These are phyloP conservation scores for Dascillus cervinus DNA, from an alignment of 2,888 invertebrate genomes.

Conservation along the genomic window DNA sequence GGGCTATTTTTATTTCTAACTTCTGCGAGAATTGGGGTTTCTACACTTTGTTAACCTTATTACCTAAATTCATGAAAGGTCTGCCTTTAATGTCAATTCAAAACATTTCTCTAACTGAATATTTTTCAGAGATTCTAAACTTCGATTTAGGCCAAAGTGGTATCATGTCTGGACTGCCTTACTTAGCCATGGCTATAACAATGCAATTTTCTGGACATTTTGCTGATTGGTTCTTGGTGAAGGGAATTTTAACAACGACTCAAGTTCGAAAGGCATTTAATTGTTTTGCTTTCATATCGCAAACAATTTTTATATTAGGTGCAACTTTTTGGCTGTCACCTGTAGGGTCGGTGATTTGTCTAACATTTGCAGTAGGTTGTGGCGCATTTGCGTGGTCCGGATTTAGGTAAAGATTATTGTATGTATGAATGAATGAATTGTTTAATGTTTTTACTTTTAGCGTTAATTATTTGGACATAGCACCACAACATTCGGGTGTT, in stretches of 20 bases:
- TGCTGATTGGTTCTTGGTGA: conserved; percentile 69
- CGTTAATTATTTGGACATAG: conserved; percentile 81
- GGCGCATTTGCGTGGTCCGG: conserved; percentile 93
- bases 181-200: conserved; percentile 78
- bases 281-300: conserved; percentile 64
- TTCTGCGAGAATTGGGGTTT: conserved; percentile 89
- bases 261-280: conserved; percentile 63
- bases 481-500: conserved; percentile 85
- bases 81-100: too few relatives aligned
- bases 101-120: neutral
- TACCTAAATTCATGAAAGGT: conserved; percentile 81
- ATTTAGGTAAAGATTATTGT: conserved; percentile 60
- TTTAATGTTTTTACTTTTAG: conserved; percentile 47
- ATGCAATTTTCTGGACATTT: conserved; percentile 74
- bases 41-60: conserved; percentile 74
- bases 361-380: conserved; percentile 81
- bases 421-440: too few relatives aligned
- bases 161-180: conserved; percentile 78
- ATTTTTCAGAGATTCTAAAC: conserved; percentile 58
- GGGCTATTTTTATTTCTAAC: conserved; percentile 77
- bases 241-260: conserved; percentile 61
- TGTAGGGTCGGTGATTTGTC: conserved; percentile 65
- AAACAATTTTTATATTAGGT: conserved; percentile 79
- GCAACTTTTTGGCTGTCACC: conserved; percentile 68
- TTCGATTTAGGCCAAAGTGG: conserved; percentile 74